phyloP scores from a whole-genome alignment of 2,797 vertebrate genomes.

The Coluber constrictor region DNA sequence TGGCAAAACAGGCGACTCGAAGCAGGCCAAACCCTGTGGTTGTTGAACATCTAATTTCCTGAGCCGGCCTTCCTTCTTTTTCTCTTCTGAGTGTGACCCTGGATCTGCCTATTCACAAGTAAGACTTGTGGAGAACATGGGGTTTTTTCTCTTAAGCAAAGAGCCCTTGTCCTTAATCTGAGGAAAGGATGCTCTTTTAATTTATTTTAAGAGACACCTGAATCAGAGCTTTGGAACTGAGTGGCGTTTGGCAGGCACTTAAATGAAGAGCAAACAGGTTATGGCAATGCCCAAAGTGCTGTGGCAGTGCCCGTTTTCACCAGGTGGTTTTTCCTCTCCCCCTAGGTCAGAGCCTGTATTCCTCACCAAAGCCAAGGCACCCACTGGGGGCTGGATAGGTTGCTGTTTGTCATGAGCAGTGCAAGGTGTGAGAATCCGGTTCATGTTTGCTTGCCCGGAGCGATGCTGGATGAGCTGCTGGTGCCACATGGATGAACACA shows the following conservation, averaged over 20 bases:
- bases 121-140: background rate
- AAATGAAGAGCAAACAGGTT: background rate
- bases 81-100: background rate
- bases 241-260: background rate
- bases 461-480: background rate
- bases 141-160: background rate
- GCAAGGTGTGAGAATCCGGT: background rate
- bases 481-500: background rate
- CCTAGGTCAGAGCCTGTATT: background rate
- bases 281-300: no score
- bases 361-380: background rate
- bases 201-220: background rate
- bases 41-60: background rate
- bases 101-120: background rate
- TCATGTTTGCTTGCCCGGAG: background rate
- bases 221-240: background rate
- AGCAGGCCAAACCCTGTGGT: accelerated
- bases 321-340: background rate
- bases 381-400: background rate
- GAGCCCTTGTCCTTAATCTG: no score
- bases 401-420: background rate
- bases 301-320: background rate
- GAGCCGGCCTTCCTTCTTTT: background rate
- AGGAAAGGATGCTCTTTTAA: no score
- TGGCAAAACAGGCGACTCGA: background rate